Conservation (phyloP, 2,113 vertebrate species). For the Pontoporia blainvillei region DNA sequence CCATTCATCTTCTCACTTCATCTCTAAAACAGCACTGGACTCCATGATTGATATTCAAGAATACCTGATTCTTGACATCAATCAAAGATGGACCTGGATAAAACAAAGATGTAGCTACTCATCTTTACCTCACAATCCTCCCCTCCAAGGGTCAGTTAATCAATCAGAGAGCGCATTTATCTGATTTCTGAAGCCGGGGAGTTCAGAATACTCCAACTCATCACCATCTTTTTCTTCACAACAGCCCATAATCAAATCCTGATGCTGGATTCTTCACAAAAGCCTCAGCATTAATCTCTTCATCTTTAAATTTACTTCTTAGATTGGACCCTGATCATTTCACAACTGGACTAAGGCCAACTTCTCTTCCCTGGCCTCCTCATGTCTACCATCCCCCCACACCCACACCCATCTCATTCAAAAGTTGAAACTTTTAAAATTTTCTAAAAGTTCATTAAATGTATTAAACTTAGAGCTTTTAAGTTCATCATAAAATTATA, state of each 20-base stretch:
- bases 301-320: neutral
- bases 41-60: neutral
- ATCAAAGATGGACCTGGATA: neutral
- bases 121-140: neutral
- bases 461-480: neutral
- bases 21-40: neutral
- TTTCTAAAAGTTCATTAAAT: neutral
- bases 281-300: neutral
- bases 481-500: neutral
- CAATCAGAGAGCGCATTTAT: neutral
- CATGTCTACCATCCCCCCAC: neutral
- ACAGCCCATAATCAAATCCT: neutral
- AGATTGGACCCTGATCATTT: neutral
- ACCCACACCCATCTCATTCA: neutral
- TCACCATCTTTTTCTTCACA: neutral
- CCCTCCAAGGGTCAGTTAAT: neutral
- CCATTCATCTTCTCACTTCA: neutral
- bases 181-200: neutral
- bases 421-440: neutral
- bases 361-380: neutral
- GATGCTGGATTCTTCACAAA: neutral
- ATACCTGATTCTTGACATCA: neutral
- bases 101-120: neutral
- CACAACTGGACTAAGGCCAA: neutral
- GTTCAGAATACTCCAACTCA: neutral